Evolutionary conservation across 2,113 vertebrate genomes (phyloP).

Genomic region (Rhineura floridana): DNA sequence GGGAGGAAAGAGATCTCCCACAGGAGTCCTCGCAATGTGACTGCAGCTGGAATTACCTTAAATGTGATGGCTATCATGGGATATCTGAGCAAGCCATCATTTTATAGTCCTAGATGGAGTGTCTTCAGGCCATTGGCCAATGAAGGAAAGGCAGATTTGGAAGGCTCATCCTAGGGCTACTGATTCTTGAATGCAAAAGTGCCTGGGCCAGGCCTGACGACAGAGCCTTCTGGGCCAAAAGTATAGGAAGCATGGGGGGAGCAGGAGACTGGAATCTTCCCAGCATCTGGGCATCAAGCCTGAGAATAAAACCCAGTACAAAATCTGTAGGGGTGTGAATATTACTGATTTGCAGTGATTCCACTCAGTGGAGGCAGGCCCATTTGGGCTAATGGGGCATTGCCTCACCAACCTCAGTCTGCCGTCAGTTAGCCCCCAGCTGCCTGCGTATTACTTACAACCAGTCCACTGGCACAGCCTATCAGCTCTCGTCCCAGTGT

Average conservation of each 20-base stretch:
- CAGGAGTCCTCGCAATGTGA: not conserved
- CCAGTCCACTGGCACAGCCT: too few relatives aligned
- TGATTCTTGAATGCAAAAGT: not conserved
- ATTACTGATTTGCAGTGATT: not conserved
- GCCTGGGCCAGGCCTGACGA: not conserved
- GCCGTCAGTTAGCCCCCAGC: too few relatives aligned
- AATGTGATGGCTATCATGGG: not conserved
- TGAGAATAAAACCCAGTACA: not conserved
- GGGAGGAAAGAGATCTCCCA: not conserved
- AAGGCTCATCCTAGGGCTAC: not conserved
- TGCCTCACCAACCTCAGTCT: too few relatives aligned
- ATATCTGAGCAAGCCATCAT: not conserved
- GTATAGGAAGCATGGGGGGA: not conserved
- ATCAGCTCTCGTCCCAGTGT: too few relatives aligned
- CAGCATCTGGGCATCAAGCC: not conserved
- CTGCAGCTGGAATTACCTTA: constrained; percentile 1
- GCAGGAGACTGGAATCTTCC: not conserved
- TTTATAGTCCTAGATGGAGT: not conserved
- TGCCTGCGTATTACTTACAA: too few relatives aligned
- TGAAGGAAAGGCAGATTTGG: not conserved
- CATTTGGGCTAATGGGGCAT: too few relatives aligned
- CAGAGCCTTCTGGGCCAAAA: not conserved
- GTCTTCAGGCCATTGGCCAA: not conserved
- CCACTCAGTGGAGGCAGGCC: too few relatives aligned
- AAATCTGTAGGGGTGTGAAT: not conserved